These are phyloP conservation scores for Petrophora chlorosata DNA, from an alignment of 2,888 invertebrate genomes.

Conservation along the genomic window DNA sequence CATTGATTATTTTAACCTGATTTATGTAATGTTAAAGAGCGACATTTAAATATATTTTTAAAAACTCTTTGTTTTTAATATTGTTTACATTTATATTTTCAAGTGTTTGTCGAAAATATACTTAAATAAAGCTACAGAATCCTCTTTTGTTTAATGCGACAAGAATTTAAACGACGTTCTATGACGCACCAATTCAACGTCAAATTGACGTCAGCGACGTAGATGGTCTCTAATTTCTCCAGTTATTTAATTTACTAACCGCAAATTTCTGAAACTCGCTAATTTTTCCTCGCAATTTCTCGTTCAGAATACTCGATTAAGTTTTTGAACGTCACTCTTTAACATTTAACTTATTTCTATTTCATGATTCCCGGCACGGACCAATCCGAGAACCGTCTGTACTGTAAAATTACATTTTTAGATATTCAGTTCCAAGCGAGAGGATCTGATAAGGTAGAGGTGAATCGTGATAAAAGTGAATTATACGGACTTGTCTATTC, in stretches of 20 bases:
- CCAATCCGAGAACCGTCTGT: conserved; percentile 51
- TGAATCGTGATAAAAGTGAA: conserved; percentile 58
- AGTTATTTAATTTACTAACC: background rate
- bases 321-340: conserved; percentile 43
- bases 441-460: conserved; percentile 57
- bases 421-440: conserved; percentile 54
- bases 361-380: conserved; percentile 51
- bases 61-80: too few relatives aligned
- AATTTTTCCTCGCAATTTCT: background rate
- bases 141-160: too few relatives aligned
- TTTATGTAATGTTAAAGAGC: too few relatives aligned
- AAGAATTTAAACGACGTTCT: too few relatives aligned
- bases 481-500: conserved; percentile 43
- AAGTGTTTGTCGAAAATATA: too few relatives aligned
- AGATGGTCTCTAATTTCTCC: too few relatives aligned
- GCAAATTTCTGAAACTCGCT: conserved; percentile 1
- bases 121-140: too few relatives aligned
- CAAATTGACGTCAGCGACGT: too few relatives aligned
- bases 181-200: too few relatives aligned
- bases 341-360: conserved; percentile 41
- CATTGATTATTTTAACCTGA: too few relatives aligned
- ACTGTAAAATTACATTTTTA: conserved; percentile 51
- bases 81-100: too few relatives aligned
- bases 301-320: conserved; percentile 12
- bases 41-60: too few relatives aligned